These are phyloP conservation scores for Corella eumyota DNA, from an alignment of 23 tunicate species.

Conservation along the genomic window DNA sequence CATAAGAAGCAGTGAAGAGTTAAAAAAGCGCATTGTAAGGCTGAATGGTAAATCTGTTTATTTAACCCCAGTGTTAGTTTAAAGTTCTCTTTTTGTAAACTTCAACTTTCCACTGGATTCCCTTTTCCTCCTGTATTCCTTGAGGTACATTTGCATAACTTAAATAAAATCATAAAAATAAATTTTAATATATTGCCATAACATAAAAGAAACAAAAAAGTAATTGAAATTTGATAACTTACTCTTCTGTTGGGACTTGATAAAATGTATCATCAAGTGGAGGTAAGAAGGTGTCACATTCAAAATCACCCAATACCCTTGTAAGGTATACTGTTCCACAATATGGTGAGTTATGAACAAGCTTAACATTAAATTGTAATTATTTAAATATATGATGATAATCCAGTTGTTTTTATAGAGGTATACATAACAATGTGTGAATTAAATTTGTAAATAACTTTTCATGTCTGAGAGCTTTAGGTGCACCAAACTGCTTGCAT, in stretches of 20 bases:
- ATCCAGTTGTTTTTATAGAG: no score
- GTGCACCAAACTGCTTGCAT: no score
- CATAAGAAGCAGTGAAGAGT: no score
- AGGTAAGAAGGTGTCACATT: slow-evolving; percentile 84
- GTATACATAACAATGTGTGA: no score
- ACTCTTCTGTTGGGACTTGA: slow-evolving; percentile 13
- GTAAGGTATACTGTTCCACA: slow-evolving; percentile 69
- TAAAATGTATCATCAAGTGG: slow-evolving; percentile 17
- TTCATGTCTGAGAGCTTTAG: no score
- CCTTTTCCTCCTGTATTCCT: slow-evolving; percentile 51
- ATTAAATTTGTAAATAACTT: no score
- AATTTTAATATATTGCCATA: background rate
- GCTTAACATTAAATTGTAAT: no score
- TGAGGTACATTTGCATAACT: slow-evolving; percentile 26
- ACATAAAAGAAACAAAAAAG: no score
- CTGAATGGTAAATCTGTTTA: no score
- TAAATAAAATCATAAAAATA: slow-evolving; percentile 1
- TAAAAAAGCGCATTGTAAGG: no score
- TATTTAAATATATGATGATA: no score
- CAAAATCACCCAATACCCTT: slow-evolving; percentile 44
- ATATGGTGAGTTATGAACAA: slow-evolving; percentile 44
- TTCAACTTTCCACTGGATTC: slow-evolving; percentile 67
- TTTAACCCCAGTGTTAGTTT: no score
- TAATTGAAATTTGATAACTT: background rate
- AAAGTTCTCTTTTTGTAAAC: slow-evolving; percentile 65